phyloP scores from a whole-genome alignment of 2,113 vertebrate genomes.

The Pomatorhinus ruficollis region DNA sequence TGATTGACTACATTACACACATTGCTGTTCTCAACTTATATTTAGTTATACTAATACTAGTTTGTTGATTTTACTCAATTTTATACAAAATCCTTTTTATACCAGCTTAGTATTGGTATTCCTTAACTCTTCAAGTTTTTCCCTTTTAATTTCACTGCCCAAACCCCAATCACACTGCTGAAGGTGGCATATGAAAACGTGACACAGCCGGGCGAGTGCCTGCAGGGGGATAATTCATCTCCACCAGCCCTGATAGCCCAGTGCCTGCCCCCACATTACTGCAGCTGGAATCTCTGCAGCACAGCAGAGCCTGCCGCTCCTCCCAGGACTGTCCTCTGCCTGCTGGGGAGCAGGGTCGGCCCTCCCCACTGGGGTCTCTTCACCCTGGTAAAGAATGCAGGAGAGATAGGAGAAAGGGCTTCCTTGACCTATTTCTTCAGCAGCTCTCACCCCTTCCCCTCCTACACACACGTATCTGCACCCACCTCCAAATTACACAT shows the following conservation, averaged over 20 bases:
- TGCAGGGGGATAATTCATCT: neutral
- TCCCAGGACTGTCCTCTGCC: neutral
- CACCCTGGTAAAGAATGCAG: neutral
- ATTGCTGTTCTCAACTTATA: neutral
- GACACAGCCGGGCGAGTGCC: neutral
- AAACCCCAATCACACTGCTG: neutral
- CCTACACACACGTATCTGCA: slow-evolving; percentile 34
- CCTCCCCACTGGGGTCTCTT: neutral
- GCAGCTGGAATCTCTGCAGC: neutral
- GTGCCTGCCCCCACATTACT: neutral
- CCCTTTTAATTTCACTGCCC: neutral
- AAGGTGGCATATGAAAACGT: neutral
- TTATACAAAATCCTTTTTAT: neutral
- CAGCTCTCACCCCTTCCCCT: neutral
- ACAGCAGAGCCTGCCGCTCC: neutral
- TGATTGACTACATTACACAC: neutral
- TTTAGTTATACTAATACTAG: neutral
- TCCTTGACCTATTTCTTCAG: slow-evolving; percentile 3
- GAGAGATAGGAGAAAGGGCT: neutral
- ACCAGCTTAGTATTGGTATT: neutral
- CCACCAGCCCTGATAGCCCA: neutral
- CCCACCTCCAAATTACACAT: slow-evolving; percentile 36
- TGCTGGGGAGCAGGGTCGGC: neutral
- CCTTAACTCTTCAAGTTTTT: neutral
- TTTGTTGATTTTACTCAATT: neutral